Evolutionary conservation across 1,140 invertebrate species (phyloP).

Genomic region (Halyomorpha halys): DNA sequence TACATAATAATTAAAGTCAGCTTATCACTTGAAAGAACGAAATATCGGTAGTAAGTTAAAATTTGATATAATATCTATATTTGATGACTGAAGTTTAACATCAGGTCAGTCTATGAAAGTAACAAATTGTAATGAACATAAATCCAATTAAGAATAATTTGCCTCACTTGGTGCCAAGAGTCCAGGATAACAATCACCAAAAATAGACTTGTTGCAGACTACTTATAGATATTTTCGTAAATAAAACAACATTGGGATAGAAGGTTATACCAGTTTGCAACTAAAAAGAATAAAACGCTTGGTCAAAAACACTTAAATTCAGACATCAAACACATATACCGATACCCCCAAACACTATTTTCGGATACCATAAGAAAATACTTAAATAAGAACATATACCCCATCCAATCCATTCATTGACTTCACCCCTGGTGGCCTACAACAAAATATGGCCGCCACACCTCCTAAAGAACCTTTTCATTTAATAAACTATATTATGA

Average conservation of each 20-base stretch:
- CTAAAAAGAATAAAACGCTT: background rate
- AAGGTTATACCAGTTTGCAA: slow-evolving; percentile 8
- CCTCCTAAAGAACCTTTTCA: slow-evolving; percentile 26
- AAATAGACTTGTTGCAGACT: slow-evolving; percentile 10
- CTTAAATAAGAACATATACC: background rate
- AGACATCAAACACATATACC: background rate
- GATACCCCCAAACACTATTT: too few relatives aligned
- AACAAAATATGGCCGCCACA: slow-evolving; percentile 36
- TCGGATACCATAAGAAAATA: background rate
- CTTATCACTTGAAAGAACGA: background rate
- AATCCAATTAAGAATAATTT: slow-evolving; percentile 4
- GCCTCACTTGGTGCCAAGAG: slow-evolving; percentile 10
- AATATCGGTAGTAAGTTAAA: background rate
- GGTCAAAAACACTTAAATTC: background rate
- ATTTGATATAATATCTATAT: background rate
- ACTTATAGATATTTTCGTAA: slow-evolving; percentile 16
- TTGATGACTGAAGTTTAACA: background rate
- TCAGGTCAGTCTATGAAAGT: background rate
- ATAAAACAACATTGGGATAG: slow-evolving; percentile 21
- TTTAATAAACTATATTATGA: too few relatives aligned
- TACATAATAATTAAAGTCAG: slow-evolving; percentile 20
- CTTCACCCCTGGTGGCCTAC: slow-evolving; percentile 31
- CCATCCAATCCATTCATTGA: slow-evolving; percentile 18
- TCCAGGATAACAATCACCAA: slow-evolving; percentile 10
- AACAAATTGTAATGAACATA: background rate